Percentiles rank a stretch among this genome's conserved stretches.
phyloP scores from a whole-genome alignment of 2,797 vertebrate species.

The Uromys caudimaculatus region DNA sequence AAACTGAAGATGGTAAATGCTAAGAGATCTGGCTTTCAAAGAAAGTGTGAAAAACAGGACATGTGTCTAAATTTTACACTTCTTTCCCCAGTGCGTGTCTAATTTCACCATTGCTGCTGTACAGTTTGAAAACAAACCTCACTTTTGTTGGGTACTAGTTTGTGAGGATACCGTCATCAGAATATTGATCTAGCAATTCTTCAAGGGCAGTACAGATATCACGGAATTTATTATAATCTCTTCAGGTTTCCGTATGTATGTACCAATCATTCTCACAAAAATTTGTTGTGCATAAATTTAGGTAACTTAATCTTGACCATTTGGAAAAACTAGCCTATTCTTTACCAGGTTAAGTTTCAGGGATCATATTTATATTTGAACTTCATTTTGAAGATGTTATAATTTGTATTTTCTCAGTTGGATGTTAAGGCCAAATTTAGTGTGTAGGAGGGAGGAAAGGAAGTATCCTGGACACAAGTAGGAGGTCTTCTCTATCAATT shows the following conservation, averaged over 20 bases:
- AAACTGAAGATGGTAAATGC: constrained; percentile 71
- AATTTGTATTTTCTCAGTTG: not conserved
- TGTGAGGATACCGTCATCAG: not conserved
- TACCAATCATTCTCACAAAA: not conserved
- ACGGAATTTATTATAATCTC: not conserved
- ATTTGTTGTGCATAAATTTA: not conserved
- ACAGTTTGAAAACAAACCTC: constrained; percentile 74
- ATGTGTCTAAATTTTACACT: constrained; percentile 70
- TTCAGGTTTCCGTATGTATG: not conserved
- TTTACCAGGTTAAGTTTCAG: not conserved
- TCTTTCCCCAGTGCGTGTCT: constrained; percentile 71
- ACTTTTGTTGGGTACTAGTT: constrained; percentile 36
- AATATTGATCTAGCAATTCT: not conserved
- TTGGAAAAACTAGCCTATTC: not conserved
- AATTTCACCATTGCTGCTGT: constrained; percentile 63
- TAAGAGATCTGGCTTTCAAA: constrained; percentile 72
- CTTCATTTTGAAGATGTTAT: not conserved
- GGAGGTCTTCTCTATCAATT: fast-evolving
- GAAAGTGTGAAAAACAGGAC: constrained; percentile 73
- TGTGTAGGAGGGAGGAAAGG: fast-evolving
- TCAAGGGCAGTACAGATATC: not conserved
- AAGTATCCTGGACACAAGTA: fast-evolving
- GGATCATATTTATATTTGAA: not conserved
- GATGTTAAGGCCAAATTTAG: not conserved
- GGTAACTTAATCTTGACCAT: not conserved